phyloP scores from a whole-genome alignment of 2,797 vertebrate genomes.

The Echeneis naucrates region DNA sequence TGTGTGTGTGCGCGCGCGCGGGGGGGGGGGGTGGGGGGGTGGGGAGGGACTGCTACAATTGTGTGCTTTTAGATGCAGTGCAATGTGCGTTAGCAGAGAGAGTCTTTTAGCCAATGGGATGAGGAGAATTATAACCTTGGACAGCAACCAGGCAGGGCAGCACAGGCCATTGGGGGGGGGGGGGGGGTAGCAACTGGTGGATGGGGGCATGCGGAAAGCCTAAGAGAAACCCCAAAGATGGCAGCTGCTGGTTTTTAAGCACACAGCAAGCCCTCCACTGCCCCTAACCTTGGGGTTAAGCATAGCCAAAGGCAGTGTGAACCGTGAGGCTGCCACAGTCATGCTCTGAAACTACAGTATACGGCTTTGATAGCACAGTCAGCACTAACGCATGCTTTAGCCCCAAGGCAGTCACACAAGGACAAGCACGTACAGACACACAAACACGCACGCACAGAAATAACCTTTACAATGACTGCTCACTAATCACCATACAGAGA shows the following conservation, averaged over 20 bases:
- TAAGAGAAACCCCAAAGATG: conserved; percentile 67
- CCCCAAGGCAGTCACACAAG: conserved; percentile 74
- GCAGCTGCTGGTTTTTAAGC: conserved; percentile 70
- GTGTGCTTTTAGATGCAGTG: conserved; percentile 46
- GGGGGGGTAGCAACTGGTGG: conserved; percentile 49
- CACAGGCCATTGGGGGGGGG: conserved; percentile 51
- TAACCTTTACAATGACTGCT: conserved; percentile 78
- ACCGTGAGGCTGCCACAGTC: conserved; percentile 73
- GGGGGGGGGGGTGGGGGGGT: too few species aligned
- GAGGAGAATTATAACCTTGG: conserved; percentile 66
- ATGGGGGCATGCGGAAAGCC: conserved; percentile 68
- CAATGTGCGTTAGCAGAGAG: conserved; percentile 51
- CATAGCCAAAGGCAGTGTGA: conserved; percentile 77
- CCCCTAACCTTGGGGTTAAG: conserved; percentile 78
- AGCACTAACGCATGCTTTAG: conserved; percentile 76
- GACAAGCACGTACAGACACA: conserved; percentile 72
- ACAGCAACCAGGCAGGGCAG: conserved; percentile 64
- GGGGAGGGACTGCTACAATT: conserved; percentile 34
- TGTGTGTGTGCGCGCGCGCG: too few species aligned
- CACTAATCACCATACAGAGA: conserved; percentile 77
- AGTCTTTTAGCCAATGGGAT: conserved; percentile 47
- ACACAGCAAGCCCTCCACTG: conserved; percentile 65
- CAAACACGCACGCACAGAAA: conserved; percentile 73
- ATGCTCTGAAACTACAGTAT: conserved; percentile 68
- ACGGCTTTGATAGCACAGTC: conserved; percentile 66